Evolutionary conservation across 2,888 invertebrate genomes (phyloP).

Genomic region (Amphipyra berbera): DNA sequence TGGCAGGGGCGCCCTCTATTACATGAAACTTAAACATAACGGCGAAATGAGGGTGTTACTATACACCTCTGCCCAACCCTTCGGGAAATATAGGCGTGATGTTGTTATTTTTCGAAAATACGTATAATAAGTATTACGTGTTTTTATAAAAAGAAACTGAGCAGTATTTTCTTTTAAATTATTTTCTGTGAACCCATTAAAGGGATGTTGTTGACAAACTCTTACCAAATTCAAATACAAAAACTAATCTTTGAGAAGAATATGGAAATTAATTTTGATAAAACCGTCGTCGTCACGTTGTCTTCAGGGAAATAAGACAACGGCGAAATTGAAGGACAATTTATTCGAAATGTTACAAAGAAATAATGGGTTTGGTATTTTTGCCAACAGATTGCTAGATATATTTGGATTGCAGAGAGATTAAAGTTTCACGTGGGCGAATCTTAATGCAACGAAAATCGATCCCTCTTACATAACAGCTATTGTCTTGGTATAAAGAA

Average conservation of each 20-base stretch:
- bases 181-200: not conserved
- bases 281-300: constrained; percentile 2
- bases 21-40: too few species aligned
- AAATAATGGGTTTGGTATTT: constrained; percentile 32
- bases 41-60: too few species aligned
- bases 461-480: constrained; percentile 32
- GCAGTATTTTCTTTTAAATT: constrained; percentile 9
- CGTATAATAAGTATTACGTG: not conserved
- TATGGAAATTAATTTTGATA: constrained; percentile 8
- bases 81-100: too few species aligned
- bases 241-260: constrained; percentile 16
- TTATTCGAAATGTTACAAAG: constrained; percentile 31
- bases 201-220: constrained; percentile 14
- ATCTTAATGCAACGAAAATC: constrained; percentile 23
- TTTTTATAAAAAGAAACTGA: constrained; percentile 2
- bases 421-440: constrained; percentile 7
- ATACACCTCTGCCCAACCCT: too few species aligned
- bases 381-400: constrained; percentile 15
- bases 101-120: too few species aligned
- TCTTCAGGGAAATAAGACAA: constrained; percentile 49
- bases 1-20: too few species aligned
- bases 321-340: constrained; percentile 38
- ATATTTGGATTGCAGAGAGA: constrained; percentile 2
- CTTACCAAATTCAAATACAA: constrained; percentile 26
- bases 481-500: constrained; percentile 29